Evolutionary conservation across 2,888 invertebrate species (phyloP).

Genomic region (Aleiodes leptofemur): DNA sequence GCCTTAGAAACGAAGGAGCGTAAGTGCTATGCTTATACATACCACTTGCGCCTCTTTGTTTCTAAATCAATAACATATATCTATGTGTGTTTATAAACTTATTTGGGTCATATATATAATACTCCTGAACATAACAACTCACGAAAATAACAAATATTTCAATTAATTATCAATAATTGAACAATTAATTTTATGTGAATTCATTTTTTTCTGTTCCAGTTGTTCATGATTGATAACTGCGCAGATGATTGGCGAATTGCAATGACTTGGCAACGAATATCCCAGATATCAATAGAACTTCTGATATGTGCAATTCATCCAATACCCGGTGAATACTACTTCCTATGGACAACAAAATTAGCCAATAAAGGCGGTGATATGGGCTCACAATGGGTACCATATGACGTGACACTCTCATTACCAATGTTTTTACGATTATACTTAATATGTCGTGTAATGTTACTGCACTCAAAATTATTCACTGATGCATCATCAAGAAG

Average conservation of each 20-base stretch:
- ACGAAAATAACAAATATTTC: background rate
- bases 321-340: constrained; percentile 96
- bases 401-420: constrained; percentile 97
- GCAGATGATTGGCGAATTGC: constrained; percentile 99
- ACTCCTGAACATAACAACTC: no score
- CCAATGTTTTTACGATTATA: constrained; percentile 99
- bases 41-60: no score
- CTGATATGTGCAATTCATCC: constrained; percentile 98
- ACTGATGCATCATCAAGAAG: constrained; percentile 99
- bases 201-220: constrained; percentile 78
- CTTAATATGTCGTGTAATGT: constrained; percentile 99
- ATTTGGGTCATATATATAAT: no score
- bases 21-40: no score
- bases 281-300: constrained; percentile 94
- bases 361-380: constrained; percentile 87
- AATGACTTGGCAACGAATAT: constrained; percentile 98
- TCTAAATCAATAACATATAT: no score
- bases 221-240: constrained; percentile 99
- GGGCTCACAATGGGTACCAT: constrained; percentile 85
- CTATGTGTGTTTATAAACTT: no score
- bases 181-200: constrained; percentile 19
- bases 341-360: constrained; percentile 96
- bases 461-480: constrained; percentile 99
- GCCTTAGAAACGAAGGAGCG: no score
- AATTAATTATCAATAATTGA: background rate